Conservation (phyloP, 2,797 vertebrate genomes). For the Mus caroli region DNA sequence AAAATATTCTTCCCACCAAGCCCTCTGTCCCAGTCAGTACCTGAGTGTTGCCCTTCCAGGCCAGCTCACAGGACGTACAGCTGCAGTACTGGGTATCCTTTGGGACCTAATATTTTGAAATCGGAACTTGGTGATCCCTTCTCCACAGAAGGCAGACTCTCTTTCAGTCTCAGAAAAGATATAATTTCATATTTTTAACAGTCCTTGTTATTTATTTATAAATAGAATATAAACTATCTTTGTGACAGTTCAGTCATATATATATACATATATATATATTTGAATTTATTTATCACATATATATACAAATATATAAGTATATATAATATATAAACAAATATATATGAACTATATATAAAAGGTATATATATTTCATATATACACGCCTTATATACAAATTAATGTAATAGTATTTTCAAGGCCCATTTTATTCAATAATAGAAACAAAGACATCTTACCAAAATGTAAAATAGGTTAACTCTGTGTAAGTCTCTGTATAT, state of each 20-base stretch:
- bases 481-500: background rate
- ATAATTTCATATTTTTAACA: background rate
- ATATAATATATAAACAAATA: background rate
- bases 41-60: background rate
- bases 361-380: background rate
- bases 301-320: background rate
- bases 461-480: conserved; percentile 62
- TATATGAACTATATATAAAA: background rate
- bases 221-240: background rate
- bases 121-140: background rate
- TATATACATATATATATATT: background rate
- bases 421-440: conserved; percentile 52
- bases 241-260: background rate
- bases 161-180: conserved; percentile 21
- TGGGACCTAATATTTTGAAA: background rate
- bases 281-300: background rate
- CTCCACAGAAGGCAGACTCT: background rate
- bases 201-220: background rate
- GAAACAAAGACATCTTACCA: conserved; percentile 19
- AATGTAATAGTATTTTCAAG: conserved; percentile 46
- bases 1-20: conserved; percentile 14
- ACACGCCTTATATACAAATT: conserved; percentile 49
- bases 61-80: conserved; percentile 7
- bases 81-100: background rate
- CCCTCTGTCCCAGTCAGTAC: background rate